Base-by-base conservation (phyloP, 2,888 invertebrate genomes). In the Dasypolia templi region DNA sequence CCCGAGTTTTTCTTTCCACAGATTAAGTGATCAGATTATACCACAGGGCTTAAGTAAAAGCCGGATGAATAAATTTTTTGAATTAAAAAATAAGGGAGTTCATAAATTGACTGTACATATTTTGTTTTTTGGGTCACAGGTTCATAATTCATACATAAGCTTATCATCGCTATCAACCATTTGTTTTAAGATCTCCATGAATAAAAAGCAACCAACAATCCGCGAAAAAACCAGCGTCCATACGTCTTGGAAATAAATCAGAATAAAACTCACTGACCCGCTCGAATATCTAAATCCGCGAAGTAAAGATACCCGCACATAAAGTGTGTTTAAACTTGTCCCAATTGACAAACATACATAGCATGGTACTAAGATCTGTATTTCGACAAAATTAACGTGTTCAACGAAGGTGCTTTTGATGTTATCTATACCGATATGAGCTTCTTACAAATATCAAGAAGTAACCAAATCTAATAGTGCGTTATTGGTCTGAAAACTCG, bases 241-340 rank as follows among this genome's bases (percentile, higher is more conserved):
- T n/a, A 6, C 26, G 61, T 46, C 12, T 44, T 61, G 44, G 19
- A 62, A 39, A 61, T 56, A 69, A 76, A 77, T 53, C 44, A 19
- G 12, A 19, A n/a, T 42, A n/a, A 65, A 75, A 51, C 42, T 55
- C 29, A 42, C 51, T 19, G 17, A 75, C 29, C 44, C 46, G 32
- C 32, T 62, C 17, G 49, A 42, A 58, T 35, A 19, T 44, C 29
- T 71, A 55, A 66, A 71, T 71, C 44, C 22, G 14, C 17, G 17
- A 59, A 72, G 49, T 69, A 59, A 14, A 26, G 32, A 17, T n/a
- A 32, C 19, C 19, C 29, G 14, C 39, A 5, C 14, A 32, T 70
- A 59, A 19, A 26, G 49, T 70, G 70, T 59, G 51, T 51, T 9
- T 3, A 19, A 19, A 26, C 4, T 61, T 22, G 2, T 17, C 3